Percentiles rank a stretch among this genome's conserved stretches.
Conservation (phyloP, 2,113 vertebrate species). For the Nesospiza acunhae region DNA sequence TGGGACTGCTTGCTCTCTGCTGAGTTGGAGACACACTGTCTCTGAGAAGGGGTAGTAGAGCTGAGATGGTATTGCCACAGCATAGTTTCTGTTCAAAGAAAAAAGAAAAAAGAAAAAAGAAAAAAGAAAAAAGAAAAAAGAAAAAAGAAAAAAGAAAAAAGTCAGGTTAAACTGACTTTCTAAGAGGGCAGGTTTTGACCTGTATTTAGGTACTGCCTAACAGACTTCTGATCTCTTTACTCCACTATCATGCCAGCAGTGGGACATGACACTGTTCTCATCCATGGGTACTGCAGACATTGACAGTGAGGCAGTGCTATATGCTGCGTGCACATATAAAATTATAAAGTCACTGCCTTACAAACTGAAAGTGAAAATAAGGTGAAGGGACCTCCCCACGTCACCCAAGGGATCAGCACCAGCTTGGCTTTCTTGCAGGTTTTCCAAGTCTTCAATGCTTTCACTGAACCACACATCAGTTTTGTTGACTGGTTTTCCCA, state of each 20-base stretch:
- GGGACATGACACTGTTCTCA: background rate
- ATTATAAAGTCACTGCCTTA: background rate
- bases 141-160: rapidly evolving
- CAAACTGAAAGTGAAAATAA: background rate
- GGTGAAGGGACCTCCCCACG: rapidly evolving
- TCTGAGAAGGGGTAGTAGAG: slow-evolving; percentile 36
- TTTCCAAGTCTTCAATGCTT: background rate
- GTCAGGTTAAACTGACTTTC: background rate
- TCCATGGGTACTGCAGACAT: background rate
- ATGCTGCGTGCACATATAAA: background rate
- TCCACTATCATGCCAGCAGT: background rate
- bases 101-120: background rate
- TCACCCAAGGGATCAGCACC: background rate
- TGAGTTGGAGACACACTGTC: slow-evolving; percentile 58
- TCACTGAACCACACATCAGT: background rate
- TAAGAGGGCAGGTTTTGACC: background rate
- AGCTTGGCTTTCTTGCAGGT: background rate
- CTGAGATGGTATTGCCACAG: slow-evolving; percentile 47
- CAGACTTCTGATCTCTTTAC: background rate
- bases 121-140: background rate
- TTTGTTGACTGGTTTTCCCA: background rate
- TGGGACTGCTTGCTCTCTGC: background rate
- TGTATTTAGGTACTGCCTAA: background rate
- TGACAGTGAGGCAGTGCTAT: background rate
- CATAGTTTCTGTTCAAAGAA: slow-evolving; percentile 42